A percentile compares a stretch with the other conserved stretches of the same genome.
Evolutionary conservation across 2,113 vertebrate genomes (phyloP).

Genomic region (Callionymus lyra): DNA sequence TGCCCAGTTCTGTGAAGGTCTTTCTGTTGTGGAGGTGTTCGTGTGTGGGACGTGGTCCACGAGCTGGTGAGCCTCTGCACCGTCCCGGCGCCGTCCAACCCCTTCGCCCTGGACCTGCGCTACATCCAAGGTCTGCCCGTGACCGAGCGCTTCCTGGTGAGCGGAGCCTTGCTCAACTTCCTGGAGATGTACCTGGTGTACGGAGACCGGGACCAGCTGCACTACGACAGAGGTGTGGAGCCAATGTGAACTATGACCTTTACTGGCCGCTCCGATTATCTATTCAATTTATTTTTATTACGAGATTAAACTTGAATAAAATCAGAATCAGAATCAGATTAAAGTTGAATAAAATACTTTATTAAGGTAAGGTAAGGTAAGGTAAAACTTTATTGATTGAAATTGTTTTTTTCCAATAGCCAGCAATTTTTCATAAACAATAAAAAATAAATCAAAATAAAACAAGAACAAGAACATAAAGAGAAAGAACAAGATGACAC

Average conservation of each 20-base stretch:
- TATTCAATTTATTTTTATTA: no score
- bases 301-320: no score
- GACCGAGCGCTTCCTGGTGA: slow-evolving; percentile 61
- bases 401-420: no score
- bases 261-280: slow-evolving; percentile 9
- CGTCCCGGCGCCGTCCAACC: slow-evolving; percentile 65
- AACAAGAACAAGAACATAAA: no score
- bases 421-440: no score
- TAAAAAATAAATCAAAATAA: no score
- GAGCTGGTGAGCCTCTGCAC: slow-evolving; percentile 71
- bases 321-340: no score
- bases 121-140: slow-evolving; percentile 67
- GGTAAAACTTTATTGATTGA: no score
- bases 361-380: no score
- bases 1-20: neutral
- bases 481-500: no score
- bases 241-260: no score
- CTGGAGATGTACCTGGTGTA: slow-evolving; percentile 65
- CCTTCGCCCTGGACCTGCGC: slow-evolving; percentile 66
- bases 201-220: slow-evolving; percentile 56
- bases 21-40: slow-evolving; percentile 38
- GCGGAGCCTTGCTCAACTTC: slow-evolving; percentile 66
- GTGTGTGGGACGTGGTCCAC: slow-evolving; percentile 67
- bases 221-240: slow-evolving; percentile 58
- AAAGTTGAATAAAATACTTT: no score